Evolutionary conservation across 2,797 vertebrate genomes (phyloP), one percentile per base, ranked within the genome.

Genomic region (Melopsittacus undulatus): DNA sequence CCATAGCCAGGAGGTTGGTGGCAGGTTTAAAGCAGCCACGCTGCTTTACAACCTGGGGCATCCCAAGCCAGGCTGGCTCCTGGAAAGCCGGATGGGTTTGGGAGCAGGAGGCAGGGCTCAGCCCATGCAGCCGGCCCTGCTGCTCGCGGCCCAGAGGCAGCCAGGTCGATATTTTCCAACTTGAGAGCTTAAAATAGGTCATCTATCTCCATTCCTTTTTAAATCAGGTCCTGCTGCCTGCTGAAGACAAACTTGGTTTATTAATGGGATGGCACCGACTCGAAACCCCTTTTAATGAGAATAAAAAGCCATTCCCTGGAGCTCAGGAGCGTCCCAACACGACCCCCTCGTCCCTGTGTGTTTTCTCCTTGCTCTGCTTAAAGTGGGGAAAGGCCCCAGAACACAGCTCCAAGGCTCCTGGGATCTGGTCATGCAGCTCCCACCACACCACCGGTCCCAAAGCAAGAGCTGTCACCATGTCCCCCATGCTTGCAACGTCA

Each of bases 151-250:
- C 89, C 20, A 21, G 40, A 75, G 81, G 92, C 91, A 46, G 95
- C 87, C 93, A 92, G 93, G 92, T 95, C 90, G 90, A 96, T 96
- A 95, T 62, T 95, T 96, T 96, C 96, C 96, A 95, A 95, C 88
- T 94, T 91, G 88, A 77, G 92, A 80, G 94, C 94, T 90, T 94
- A 96, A 96, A 96, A 96, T 96, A 96, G 96, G 96, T 92, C 92
- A 92, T 51, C 48, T 80, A 73, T 92, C 92, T 80, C 82, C 82
- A 63, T 59, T 92, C 82, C 96, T 96, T 67, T 80, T 93, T 49
- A 81, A 95, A 95, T 85, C 87, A 76, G 94, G 94, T 94, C 91
- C 77, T 40, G 94, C 92, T 24, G 92, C 87, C 92, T 80, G 94
- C 91, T n/a, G 67, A 67, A 85, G 89, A 90, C 89, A 38, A 92